These are phyloP conservation scores for Prenolepis imparis DNA, from an alignment of 2,888 invertebrate species.

Conservation along the genomic window DNA sequence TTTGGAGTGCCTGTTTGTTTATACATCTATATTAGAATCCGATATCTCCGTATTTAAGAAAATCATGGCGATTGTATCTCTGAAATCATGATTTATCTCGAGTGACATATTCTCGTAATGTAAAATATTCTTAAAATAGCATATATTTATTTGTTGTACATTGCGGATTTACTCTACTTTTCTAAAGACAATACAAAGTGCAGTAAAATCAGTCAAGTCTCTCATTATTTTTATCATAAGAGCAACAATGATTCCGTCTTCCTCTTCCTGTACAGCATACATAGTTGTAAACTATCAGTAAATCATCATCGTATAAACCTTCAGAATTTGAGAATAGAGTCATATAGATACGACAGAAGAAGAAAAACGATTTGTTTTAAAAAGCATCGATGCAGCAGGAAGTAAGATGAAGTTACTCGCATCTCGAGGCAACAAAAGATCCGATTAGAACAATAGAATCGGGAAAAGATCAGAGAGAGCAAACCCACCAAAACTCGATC, in stretches of 20 bases:
- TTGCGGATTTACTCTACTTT: not conserved
- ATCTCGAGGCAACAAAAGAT: not conserved
- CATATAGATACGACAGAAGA: not conserved
- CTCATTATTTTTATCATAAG: not conserved
- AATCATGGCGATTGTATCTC: not conserved
- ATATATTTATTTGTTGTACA: not conserved
- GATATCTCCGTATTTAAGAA: not conserved
- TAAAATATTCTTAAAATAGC: not conserved
- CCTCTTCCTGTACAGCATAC: not conserved
- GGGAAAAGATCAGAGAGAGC: slow-evolving; percentile 52
- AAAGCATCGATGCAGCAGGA: not conserved
- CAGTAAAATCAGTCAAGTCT: not conserved
- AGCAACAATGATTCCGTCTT: not conserved
- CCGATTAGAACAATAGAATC: slow-evolving; percentile 18
- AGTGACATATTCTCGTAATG: not conserved
- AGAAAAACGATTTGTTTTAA: not conserved
- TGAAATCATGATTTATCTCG: not conserved
- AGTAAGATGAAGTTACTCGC: not conserved
- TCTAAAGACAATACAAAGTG: not conserved
- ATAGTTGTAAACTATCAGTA: not conserved
- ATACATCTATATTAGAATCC: not conserved
- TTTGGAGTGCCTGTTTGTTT: slow-evolving; percentile 48
- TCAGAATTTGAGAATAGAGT: not conserved
- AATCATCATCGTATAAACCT: not conserved
- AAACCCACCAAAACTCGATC: slow-evolving; percentile 45